These are phyloP conservation scores for Lepidurus apus DNA, from an alignment of 1,140 invertebrate genomes.

Conservation along the genomic window DNA sequence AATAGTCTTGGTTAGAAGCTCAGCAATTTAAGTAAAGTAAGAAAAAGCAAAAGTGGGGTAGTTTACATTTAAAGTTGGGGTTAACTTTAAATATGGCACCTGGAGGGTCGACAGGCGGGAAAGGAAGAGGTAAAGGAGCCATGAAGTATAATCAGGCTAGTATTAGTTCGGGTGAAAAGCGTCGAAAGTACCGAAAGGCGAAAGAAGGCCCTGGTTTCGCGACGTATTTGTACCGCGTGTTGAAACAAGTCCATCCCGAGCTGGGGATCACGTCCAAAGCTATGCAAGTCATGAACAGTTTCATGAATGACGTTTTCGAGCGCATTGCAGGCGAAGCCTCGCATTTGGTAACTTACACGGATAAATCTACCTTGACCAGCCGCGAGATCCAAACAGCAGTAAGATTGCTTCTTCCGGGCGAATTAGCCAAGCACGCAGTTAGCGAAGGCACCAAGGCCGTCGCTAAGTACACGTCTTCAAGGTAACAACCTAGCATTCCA, in stretches of 20 bases:
- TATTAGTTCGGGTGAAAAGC: not conserved
- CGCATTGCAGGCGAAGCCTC: conserved; percentile 44
- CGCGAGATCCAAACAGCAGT: conserved; percentile 47
- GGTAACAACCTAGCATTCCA: conserved; percentile 4
- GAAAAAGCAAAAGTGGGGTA: no score
- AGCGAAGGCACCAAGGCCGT: conserved; percentile 50
- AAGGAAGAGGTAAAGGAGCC: not conserved
- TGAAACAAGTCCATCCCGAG: conserved; percentile 50
- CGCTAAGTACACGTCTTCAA: conserved; percentile 47
- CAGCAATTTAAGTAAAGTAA: no score
- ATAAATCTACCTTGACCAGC: conserved; percentile 44
- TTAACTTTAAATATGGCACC: not conserved
- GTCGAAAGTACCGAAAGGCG: conserved; percentile 33
- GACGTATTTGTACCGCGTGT: conserved; percentile 42
- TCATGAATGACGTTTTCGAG: conserved; percentile 48
- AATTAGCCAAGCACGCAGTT: conserved; percentile 49
- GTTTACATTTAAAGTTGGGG: no score
- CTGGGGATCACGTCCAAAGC: conserved; percentile 51
- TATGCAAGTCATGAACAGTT: conserved; percentile 51
- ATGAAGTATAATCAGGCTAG: not conserved
- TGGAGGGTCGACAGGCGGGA: not conserved
- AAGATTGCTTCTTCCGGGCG: conserved; percentile 45
- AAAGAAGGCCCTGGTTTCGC: conserved; percentile 29
- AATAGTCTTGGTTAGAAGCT: no score
- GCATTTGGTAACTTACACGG: conserved; percentile 43